Percentiles rank a stretch among this genome's conserved stretches.
phyloP scores from a whole-genome alignment of 2,888 invertebrate species.

The Arrhopalites spinosus region DNA sequence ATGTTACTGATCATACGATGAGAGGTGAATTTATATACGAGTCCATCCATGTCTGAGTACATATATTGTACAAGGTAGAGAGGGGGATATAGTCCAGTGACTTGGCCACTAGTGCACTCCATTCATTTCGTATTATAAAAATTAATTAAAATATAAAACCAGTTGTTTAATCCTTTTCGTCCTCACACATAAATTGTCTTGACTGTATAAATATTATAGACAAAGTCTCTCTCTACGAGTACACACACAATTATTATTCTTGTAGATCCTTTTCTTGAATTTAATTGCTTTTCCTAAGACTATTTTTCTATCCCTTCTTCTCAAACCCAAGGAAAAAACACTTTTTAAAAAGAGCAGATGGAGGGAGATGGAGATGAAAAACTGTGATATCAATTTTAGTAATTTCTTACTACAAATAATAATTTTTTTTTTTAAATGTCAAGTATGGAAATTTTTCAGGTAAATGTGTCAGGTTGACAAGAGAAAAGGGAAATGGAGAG shows the following conservation, averaged over 20 bases:
- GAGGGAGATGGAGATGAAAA: not conserved
- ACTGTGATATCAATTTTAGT: slow-evolving; percentile 10
- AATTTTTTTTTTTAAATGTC: too few species aligned
- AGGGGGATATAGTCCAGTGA: not conserved
- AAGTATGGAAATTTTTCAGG: too few species aligned
- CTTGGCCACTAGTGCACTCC: slow-evolving; percentile 13
- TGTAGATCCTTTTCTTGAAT: slow-evolving; percentile 9
- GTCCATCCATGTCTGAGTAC: too few species aligned
- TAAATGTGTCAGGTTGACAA: too few species aligned
- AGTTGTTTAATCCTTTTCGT: slow-evolving; percentile 1
- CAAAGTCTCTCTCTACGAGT: too few species aligned
- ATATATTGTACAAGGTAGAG: too few species aligned
- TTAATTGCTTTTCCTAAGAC: slow-evolving; percentile 53
- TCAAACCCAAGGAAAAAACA: too few species aligned
- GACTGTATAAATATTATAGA: too few species aligned
- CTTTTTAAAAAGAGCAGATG: too few species aligned
- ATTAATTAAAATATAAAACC: slow-evolving; percentile 24
- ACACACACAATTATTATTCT: not conserved
- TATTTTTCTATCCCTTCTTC: not conserved
- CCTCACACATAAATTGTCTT: slow-evolving; percentile 13
- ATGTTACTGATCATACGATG: not conserved
- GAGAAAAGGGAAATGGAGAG: too few species aligned
- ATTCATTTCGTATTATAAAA: slow-evolving; percentile 18
- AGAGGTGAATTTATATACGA: not conserved
- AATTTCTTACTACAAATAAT: not conserved